Evolutionary conservation across 2,888 invertebrate genomes (phyloP).

Genomic region (Microctonus brassicae): DNA sequence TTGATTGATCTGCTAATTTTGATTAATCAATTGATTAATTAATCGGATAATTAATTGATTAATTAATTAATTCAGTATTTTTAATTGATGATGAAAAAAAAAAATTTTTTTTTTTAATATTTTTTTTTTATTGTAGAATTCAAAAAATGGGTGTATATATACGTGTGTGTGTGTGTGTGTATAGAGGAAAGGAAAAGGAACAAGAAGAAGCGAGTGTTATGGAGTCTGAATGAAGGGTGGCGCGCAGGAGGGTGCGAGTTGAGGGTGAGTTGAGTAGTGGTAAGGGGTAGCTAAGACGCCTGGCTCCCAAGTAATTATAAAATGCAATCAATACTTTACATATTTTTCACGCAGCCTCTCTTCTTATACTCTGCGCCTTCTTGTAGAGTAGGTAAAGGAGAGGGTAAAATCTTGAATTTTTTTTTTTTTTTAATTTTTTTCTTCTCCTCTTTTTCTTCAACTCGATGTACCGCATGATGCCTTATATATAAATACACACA

Average conservation of each 20-base stretch:
- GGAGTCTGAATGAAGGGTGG: conserved; percentile 47
- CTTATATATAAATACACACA: too few relatives aligned
- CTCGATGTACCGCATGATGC: neutral
- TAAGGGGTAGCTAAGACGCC: conserved; percentile 69
- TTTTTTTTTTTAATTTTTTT: conserved; percentile 1
- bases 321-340: conserved; percentile 71
- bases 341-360: conserved; percentile 65
- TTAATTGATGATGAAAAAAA: conserved; percentile 24
- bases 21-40: conserved; percentile 4
- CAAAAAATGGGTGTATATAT: too few relatives aligned
- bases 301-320: conserved; percentile 70
- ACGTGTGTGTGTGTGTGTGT: conserved; percentile 27
- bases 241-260: conserved; percentile 38
- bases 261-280: conserved; percentile 37
- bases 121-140: conserved; percentile 22
- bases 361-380: conserved; percentile 20
- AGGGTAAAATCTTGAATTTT: too few relatives aligned
- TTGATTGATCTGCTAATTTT: neutral
- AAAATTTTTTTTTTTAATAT: conserved; percentile 17
- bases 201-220: conserved; percentile 44
- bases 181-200: conserved; percentile 30
- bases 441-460: conserved; percentile 9
- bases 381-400: conserved; percentile 2
- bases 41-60: too few relatives aligned
- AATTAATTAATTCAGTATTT: too few relatives aligned